These are phyloP conservation scores for Petaurus breviceps DNA, from an alignment of 2,113 vertebrate species.

Conservation along the genomic window DNA sequence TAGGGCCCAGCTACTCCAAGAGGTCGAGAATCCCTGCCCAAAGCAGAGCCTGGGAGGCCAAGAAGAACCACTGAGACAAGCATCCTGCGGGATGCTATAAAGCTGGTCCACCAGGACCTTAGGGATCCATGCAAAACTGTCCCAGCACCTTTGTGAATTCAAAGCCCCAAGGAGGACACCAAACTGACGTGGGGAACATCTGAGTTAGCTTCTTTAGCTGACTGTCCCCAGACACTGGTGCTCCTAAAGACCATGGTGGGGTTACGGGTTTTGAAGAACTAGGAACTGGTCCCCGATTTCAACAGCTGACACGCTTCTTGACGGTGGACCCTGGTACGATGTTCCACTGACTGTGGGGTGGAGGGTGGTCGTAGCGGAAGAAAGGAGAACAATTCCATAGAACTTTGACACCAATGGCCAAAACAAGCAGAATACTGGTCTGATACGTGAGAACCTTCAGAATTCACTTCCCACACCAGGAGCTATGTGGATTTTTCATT, in stretches of 20 bases:
- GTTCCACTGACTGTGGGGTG: neutral
- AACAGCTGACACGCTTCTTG: neutral
- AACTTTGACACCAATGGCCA: neutral
- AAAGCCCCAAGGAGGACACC: neutral
- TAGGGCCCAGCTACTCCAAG: constrained; percentile 60
- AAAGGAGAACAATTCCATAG: neutral
- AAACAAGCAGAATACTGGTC: neutral
- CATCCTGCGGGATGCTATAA: too few species aligned
- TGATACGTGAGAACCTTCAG: neutral
- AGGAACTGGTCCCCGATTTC: neutral
- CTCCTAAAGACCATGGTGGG: neutral
- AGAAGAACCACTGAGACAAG: neutral
- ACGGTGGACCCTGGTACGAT: neutral
- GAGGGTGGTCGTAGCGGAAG: neutral
- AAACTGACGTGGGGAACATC: neutral
- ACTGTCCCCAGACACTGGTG: too few species aligned
- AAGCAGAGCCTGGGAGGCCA: constrained; percentile 1
- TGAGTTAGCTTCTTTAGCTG: too few species aligned
- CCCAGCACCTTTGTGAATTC: neutral
- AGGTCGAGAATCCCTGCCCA: constrained; percentile 64
- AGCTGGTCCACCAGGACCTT: neutral
- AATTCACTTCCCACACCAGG: neutral
- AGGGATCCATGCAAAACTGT: neutral
- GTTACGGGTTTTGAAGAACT: neutral
- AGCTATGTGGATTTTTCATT: neutral